These are phyloP conservation scores for Ranitomeya imitator DNA, from an alignment of 2,113 vertebrate species.

Conservation along the genomic window DNA sequence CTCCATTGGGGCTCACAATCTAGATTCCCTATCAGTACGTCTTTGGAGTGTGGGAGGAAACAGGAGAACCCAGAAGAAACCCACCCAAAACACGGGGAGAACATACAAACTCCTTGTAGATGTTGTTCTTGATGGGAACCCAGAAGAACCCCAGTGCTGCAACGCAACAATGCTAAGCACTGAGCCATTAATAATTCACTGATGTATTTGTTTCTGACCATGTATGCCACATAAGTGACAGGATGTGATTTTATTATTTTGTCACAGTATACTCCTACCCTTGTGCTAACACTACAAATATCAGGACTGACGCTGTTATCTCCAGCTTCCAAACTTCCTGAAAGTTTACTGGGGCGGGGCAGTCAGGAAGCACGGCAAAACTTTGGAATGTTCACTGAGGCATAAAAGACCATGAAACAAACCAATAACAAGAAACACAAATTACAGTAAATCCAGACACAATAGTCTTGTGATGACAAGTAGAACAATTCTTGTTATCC, in stretches of 20 bases:
- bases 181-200: neutral
- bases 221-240: no score
- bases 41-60: no score
- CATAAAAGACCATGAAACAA: conserved; percentile 18
- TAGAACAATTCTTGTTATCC: neutral
- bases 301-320: conserved; percentile 12
- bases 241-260: neutral
- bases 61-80: no score
- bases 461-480: neutral
- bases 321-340: conserved; percentile 13
- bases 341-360: neutral
- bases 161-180: no score
- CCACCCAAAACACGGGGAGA: no score
- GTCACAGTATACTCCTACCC: neutral
- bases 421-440: neutral
- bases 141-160: no score
- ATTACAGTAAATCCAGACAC: conserved; percentile 2
- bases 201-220: neutral
- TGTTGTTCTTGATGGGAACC: no score
- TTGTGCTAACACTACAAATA: neutral
- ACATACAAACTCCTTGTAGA: no score
- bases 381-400: conserved; percentile 23
- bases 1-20: no score
- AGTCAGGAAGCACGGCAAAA: conserved; percentile 19
- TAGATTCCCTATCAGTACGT: no score